Percentiles rank a stretch among this genome's conserved stretches.
These are phyloP conservation scores for Ailuropoda melanoleuca DNA, from an alignment of 2,113 vertebrate species.

Conservation along the genomic window DNA sequence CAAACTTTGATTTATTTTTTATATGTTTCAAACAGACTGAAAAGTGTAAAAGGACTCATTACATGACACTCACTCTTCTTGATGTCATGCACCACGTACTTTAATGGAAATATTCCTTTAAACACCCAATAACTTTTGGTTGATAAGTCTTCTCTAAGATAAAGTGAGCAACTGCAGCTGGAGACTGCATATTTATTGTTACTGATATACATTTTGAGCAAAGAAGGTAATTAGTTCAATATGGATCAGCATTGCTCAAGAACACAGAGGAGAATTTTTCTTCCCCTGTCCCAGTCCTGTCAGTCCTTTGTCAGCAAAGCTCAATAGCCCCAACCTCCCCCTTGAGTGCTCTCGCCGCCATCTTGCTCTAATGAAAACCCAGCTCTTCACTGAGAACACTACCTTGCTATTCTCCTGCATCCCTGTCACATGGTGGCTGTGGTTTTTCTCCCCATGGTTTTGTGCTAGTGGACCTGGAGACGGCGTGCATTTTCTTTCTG, in stretches of 20 bases:
- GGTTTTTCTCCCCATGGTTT: not conserved
- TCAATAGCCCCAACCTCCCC: not conserved
- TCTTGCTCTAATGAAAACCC: not conserved
- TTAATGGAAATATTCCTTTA: not conserved
- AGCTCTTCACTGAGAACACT: not conserved
- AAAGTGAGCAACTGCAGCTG: not conserved
- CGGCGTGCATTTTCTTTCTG: not conserved
- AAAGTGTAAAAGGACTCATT: not conserved
- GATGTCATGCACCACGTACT: not conserved
- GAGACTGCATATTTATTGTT: not conserved
- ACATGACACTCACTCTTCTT: not conserved
- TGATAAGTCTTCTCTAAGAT: not conserved
- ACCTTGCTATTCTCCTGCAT: not conserved
- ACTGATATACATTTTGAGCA: not conserved
- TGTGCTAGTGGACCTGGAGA: not conserved
- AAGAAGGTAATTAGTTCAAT: not conserved
- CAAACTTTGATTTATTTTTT: not conserved
- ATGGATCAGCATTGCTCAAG: not conserved
- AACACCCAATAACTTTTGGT: not conserved
- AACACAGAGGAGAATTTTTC: not conserved
- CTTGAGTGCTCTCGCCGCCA: not conserved
- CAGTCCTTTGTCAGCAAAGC: not conserved
- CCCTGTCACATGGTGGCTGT: not conserved
- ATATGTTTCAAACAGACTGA: not conserved
- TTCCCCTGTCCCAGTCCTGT: not conserved